phyloP scores from a whole-genome alignment of 1,140 invertebrate genomes.

The Amphibalanus amphitrite region DNA sequence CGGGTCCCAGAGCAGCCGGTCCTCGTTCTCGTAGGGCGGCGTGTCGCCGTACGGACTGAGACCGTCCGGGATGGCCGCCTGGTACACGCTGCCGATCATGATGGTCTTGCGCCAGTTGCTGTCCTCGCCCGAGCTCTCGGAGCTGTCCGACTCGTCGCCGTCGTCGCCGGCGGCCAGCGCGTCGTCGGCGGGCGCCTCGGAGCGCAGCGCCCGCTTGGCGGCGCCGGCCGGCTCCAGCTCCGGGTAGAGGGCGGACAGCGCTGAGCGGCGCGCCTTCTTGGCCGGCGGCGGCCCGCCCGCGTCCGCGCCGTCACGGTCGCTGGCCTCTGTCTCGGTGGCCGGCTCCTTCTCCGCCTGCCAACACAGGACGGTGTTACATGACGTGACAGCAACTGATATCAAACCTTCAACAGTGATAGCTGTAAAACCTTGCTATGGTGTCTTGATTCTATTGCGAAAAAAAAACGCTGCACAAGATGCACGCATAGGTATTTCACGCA shows the following conservation, averaged over 20 bases:
- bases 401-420: no score
- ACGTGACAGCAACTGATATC: no score
- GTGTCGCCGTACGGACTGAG: constrained; percentile 72
- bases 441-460: no score
- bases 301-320: not conserved
- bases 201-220: constrained; percentile 3
- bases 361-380: no score
- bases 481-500: no score
- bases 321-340: not conserved
- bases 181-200: constrained; percentile 30
- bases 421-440: no score
- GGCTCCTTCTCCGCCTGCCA: not conserved
- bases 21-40: constrained; percentile 87
- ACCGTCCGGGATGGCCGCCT: constrained; percentile 81
- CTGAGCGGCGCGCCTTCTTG: constrained; percentile 3
- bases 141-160: constrained; percentile 14
- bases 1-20: constrained; percentile 86
- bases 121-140: constrained; percentile 18
- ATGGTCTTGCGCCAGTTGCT: constrained; percentile 44
- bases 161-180: constrained; percentile 30
- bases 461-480: no score
- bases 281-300: not conserved
- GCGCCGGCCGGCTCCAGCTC: constrained; percentile 11
- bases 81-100: constrained; percentile 87
- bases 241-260: constrained; percentile 5